Conservation (phyloP, 1,140 invertebrate species). For the Coenobita brevimanus region DNA sequence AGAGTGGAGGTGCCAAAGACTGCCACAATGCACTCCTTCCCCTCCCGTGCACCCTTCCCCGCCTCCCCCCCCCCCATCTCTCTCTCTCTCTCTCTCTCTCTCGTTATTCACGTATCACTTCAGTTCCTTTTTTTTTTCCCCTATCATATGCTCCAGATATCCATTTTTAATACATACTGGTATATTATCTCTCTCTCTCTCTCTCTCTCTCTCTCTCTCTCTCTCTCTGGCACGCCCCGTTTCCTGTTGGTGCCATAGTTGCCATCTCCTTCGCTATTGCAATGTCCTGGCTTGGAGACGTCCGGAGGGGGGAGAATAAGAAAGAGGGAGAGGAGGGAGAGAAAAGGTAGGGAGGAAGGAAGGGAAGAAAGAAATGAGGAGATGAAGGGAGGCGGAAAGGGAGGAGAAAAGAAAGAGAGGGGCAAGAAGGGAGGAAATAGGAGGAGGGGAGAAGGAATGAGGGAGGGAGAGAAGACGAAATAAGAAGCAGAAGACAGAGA, state of each 20-base stretch:
- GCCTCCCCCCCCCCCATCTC: background rate
- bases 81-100: slow-evolving; percentile 18
- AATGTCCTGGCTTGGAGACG: no score
- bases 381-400: no score
- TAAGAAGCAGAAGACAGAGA: no score
- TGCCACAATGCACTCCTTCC: slow-evolving; percentile 6
- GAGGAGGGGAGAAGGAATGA: no score
- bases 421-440: no score
- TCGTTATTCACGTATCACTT: no score
- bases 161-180: no score
- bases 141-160: no score
- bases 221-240: slow-evolving; percentile 13
- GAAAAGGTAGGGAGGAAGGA: background rate
- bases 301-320: no score
- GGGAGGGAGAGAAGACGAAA: no score
- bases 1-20: slow-evolving; percentile 24
- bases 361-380: background rate
- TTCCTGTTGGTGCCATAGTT: background rate
- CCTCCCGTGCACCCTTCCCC: background rate
- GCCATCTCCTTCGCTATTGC: slow-evolving; percentile 26
- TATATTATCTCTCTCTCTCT: no score
- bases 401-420: background rate
- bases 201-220: background rate
- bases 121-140: background rate
- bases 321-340: background rate